Base-by-base conservation (phyloP, 2,888 invertebrate species). In the Apamea monoglypha region DNA sequence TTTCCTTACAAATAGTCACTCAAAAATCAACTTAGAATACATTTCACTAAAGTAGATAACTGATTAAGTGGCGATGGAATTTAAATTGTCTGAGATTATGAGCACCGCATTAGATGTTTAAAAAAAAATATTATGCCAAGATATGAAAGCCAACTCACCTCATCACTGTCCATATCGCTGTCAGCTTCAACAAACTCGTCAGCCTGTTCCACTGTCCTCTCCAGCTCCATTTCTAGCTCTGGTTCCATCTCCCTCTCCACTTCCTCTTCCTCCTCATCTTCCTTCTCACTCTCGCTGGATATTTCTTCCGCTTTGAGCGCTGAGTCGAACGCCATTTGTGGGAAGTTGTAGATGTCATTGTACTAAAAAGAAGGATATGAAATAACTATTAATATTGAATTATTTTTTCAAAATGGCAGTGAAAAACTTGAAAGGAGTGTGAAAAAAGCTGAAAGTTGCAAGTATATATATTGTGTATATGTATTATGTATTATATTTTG, bases 271-370 rank as follows among this genome's bases (percentile, higher is more conserved):
- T 97, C 97, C 82, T 98, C 98, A 80, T 97, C 97, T 87, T 97
- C 97, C 61, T 97, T 97, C 85, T 98, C 98, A 86, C 97, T 97
- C 85, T 98, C 98, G 7, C 97, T 97, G 71, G 98, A 98, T 50
- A 98, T 96, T 94, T 99, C 98, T 91, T 99, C 99, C 56, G 98
- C 98, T 93, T 98, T 98, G 76, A 99, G 96, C 0, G 99, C 99
- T 92, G 98, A 98, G 88, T 99, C 99, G 94, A 99, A 99, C 0
- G 99, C 99, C 93, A 98, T 98, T 97, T 99, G 98, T 21, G 99
- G 99, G 97, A 99, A 99, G 96, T 99, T 99, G 96, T 99, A 99
- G 88, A 99, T 99, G 94, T 99, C 99, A 92, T 99, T 98, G 95
- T 99, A 99, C 98, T 99, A 94, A 76, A 97, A 97, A 67, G 6